Conservation (phyloP, 2,888 invertebrate species). For the Tipula helvola region DNA sequence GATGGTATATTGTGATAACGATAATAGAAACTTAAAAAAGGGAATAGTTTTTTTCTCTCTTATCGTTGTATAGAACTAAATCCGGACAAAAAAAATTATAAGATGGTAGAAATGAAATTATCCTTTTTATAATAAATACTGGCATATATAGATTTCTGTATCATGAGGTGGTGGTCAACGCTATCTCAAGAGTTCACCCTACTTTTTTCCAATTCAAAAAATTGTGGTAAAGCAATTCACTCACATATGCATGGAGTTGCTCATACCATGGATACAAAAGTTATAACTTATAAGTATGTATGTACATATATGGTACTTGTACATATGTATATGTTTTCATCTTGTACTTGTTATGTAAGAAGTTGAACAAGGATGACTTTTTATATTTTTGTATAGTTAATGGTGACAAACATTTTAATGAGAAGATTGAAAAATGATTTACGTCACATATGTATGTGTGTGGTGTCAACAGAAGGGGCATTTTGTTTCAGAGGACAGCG, state of each 20-base stretch:
- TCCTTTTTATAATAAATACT: neutral
- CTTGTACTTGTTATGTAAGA: neutral
- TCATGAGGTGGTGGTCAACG: neutral
- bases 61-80: neutral
- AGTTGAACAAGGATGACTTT: neutral
- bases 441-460: neutral
- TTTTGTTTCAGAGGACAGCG: neutral
- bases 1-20: neutral
- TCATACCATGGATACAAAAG: neutral
- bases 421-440: neutral
- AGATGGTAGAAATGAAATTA: neutral
- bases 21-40: neutral
- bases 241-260: neutral
- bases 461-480: neutral
- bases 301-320: neutral
- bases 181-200: neutral
- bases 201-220: neutral
- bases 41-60: neutral
- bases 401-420: neutral
- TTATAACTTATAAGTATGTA: neutral
- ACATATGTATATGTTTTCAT: neutral
- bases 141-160: neutral
- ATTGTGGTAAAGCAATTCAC: neutral
- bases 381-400: neutral
- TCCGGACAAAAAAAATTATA: neutral